Percentiles rank a stretch among this genome's conserved stretches.
phyloP scores from a whole-genome alignment of 2,888 invertebrate species.

The Anarsia innoxiella region DNA sequence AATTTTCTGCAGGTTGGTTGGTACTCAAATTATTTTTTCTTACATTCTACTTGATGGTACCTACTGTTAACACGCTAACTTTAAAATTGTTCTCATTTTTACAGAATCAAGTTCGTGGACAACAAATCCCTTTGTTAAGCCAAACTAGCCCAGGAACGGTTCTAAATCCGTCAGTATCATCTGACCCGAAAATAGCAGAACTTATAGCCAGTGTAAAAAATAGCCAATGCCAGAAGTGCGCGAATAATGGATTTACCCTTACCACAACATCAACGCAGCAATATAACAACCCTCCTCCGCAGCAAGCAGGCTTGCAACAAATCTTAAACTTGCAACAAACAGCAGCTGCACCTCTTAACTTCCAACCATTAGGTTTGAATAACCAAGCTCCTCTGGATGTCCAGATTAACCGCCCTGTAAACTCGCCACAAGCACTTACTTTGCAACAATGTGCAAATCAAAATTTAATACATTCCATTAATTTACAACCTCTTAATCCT shows the following conservation, averaged over 20 bases:
- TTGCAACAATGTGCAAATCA: not conserved
- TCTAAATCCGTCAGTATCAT: not conserved
- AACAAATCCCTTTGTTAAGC: constrained; percentile 1
- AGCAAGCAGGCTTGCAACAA: constrained; percentile 2
- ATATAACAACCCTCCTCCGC: not conserved
- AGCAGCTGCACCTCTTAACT: too few relatives aligned
- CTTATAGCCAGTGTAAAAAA: constrained; percentile 2
- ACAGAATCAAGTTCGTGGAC: not conserved
- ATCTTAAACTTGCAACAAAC: not conserved
- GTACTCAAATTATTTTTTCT: not conserved
- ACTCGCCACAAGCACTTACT: not conserved
- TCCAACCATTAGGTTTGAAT: not conserved
- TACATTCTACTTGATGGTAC: not conserved
- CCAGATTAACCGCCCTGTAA: too few relatives aligned
- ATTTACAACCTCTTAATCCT: not conserved
- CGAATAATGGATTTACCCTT: not conserved
- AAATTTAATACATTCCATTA: too few relatives aligned
- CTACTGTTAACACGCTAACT: too few relatives aligned
- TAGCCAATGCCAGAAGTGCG: not conserved
- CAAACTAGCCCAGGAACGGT: not conserved
- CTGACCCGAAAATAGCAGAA: constrained; percentile 1
- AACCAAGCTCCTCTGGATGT: not conserved
- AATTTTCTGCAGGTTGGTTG: constrained; percentile 17
- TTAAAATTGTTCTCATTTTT: too few relatives aligned
- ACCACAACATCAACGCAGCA: too few relatives aligned